Base-by-base conservation (phyloP, 2,888 invertebrate genomes). In the Andrena bucephala region DNA sequence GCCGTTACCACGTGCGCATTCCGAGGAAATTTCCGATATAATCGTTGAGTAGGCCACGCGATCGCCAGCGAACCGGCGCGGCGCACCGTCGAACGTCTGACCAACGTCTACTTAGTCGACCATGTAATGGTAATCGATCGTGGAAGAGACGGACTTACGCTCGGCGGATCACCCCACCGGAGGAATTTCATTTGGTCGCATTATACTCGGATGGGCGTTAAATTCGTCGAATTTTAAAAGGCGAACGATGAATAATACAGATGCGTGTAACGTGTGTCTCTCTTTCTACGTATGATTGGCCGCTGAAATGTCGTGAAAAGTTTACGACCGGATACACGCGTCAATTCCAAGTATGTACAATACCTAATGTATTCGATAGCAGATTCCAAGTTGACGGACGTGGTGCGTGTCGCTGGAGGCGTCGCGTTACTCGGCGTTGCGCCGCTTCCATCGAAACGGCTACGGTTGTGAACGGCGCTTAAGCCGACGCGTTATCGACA, bases 401-500 rank as follows among this genome's bases (percentile, higher is more conserved):
- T 63, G 67, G 20, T 50, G 59, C 36, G 60, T 33, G 33, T 68
- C 59, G 78, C 59, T 68, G 33, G 59, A 81, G 74, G 71, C 71
- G 63, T 1, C 42, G 42, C 42, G 42, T 42, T 16, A 42, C 42
- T 42, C 4, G 16, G 16, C 42, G 13, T 42, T 0, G 4, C 42
- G 16, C 4, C 13, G 42, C 42, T 42, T 42, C 0, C 42, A 4
- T 66, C 59, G 80, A 50, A 73, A 77, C 65, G 72, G 42, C 60
- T 42, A 66, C 70, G 74, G 73, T 87, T 89, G 89, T 84, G 89
- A 84, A 84, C 80, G 83, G 48, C 78, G 81, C 89, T 85, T 89
- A 89, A 89, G 74, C 81, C 78, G 83, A 71, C 77, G 81, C 83
- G 86, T 80, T 91, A 92, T 92, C 92, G 92, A 92, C 92, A 91